These are phyloP conservation scores for Camponotus pennsylvanicus DNA, from an alignment of 1,140 invertebrate genomes.

Conservation along the genomic window DNA sequence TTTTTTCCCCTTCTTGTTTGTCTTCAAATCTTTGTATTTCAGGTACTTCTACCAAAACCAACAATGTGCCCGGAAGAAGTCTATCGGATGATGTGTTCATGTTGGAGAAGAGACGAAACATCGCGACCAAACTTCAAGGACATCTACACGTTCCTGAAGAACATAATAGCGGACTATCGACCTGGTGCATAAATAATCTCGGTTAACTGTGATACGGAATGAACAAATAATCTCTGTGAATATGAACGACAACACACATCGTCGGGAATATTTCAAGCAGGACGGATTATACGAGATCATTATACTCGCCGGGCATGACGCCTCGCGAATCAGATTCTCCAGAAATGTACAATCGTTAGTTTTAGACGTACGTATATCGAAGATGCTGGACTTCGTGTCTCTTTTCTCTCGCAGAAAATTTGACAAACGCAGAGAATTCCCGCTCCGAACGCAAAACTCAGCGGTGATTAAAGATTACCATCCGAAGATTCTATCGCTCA, in stretches of 20 bases:
- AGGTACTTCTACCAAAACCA: slow-evolving; percentile 90
- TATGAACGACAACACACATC: neutral
- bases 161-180: slow-evolving; percentile 85
- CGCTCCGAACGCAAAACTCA: neutral
- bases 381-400: neutral
- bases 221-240: slow-evolving; percentile 20
- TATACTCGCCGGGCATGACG: slow-evolving; percentile 25
- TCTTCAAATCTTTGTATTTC: slow-evolving; percentile 71
- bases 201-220: slow-evolving; percentile 82
- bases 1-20: neutral
- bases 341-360: slow-evolving; percentile 83
- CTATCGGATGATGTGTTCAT: slow-evolving; percentile 92
- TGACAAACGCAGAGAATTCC: neutral
- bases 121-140: slow-evolving; percentile 91
- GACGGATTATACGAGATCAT: neutral
- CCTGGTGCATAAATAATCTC: slow-evolving; percentile 82
- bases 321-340: slow-evolving; percentile 56
- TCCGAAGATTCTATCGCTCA: slow-evolving; percentile 19
- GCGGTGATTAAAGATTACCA: slow-evolving; percentile 7
- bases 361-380: slow-evolving; percentile 67
- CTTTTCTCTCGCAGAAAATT: slow-evolving; percentile 3
- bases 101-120: slow-evolving; percentile 91
- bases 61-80: slow-evolving; percentile 91
- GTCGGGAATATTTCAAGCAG: slow-evolving; percentile 24
- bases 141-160: slow-evolving; percentile 92